Conservation (phyloP, 2,888 invertebrate species). For the Sminthurides aquaticus region DNA sequence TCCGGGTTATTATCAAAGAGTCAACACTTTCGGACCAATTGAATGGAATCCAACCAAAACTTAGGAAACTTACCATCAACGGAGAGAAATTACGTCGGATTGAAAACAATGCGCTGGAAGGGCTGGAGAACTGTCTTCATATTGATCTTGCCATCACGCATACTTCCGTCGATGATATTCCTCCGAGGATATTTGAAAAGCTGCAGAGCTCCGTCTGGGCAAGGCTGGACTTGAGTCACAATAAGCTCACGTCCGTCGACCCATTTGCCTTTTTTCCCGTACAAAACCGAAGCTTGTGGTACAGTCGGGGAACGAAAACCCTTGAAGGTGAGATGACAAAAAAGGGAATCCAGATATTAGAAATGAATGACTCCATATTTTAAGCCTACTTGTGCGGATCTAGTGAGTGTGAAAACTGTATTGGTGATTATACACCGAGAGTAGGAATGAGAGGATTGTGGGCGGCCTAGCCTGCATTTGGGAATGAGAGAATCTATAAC, state of each 20-base stretch:
- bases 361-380: neutral
- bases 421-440: too few relatives aligned
- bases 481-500: neutral
- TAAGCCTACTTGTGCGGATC: too few relatives aligned
- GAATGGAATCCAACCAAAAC: slow-evolving; percentile 68
- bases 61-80: slow-evolving; percentile 70
- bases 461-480: too few relatives aligned
- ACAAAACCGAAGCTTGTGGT: slow-evolving; percentile 72
- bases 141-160: slow-evolving; percentile 67
- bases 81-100: slow-evolving; percentile 66
- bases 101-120: slow-evolving; percentile 67
- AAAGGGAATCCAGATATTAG: neutral
- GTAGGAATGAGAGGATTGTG: neutral
- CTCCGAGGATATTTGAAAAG: slow-evolving; percentile 53
- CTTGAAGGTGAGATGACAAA: slow-evolving; percentile 59
- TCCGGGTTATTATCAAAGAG: slow-evolving; percentile 70
- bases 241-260: slow-evolving; percentile 68
- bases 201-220: slow-evolving; percentile 38
- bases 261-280: slow-evolving; percentile 73
- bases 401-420: too few relatives aligned
- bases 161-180: slow-evolving; percentile 70
- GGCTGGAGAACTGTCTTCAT: slow-evolving; percentile 66
- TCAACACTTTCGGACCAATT: slow-evolving; percentile 65
- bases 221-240: slow-evolving; percentile 67
- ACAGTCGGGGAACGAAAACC: slow-evolving; percentile 75